Conservation (phyloP, 2,797 vertebrate species). For the Neomorphus geoffroyi region DNA sequence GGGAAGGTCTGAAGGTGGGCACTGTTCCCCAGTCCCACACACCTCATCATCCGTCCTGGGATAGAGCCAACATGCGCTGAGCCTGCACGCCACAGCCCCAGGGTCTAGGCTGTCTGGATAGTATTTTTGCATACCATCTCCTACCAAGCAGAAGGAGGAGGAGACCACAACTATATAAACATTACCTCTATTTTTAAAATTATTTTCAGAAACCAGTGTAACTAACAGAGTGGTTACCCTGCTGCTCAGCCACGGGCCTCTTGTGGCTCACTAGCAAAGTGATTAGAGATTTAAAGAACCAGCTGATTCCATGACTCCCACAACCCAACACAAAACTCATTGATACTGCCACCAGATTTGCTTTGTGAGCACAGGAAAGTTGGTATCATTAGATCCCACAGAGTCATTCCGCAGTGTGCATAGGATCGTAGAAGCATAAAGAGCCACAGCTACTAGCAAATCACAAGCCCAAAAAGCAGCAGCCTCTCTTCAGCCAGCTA, state of each 20-base stretch:
- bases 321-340: neutral
- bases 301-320: neutral
- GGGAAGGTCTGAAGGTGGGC: conserved; percentile 3
- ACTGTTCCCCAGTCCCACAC: neutral
- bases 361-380: neutral
- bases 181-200: neutral
- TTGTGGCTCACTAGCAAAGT: neutral
- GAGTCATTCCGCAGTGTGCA: fast-evolving
- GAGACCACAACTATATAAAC: neutral
- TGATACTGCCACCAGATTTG: neutral
- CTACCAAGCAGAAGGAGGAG: neutral
- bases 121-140: conserved; percentile 4
- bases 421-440: neutral
- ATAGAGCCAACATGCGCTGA: neutral
- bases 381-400: fast-evolving
- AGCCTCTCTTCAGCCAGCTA: neutral
- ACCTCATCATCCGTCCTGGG: neutral
- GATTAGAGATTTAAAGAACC: neutral
- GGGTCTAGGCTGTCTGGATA: neutral
- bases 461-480: neutral
- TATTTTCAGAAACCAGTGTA: neutral
- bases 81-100: neutral
- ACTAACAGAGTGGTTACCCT: neutral
- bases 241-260: neutral
- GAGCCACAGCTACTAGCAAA: neutral